Percentiles rank a stretch among this genome's conserved stretches.
These are phyloP conservation scores for Lepidocyrtinus sp. DNA, from an alignment of 2,888 invertebrate species.

Conservation along the genomic window DNA sequence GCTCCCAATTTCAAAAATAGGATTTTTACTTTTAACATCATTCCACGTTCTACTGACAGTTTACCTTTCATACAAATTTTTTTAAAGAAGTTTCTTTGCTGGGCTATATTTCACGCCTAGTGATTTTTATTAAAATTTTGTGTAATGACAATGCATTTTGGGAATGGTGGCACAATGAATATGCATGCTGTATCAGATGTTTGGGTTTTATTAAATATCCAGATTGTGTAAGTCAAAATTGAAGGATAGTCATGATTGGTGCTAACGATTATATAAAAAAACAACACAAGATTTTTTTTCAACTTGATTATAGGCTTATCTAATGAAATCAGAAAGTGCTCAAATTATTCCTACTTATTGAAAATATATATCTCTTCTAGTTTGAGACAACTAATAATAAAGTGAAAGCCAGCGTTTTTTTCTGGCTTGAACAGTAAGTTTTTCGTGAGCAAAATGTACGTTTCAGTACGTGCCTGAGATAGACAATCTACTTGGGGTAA, in stretches of 20 bases:
- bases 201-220: slow-evolving; percentile 51
- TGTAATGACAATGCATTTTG: slow-evolving; percentile 50
- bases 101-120: slow-evolving; percentile 45
- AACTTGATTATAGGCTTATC: too few species aligned
- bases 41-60: neutral
- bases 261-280: neutral
- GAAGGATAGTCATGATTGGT: slow-evolving; percentile 23
- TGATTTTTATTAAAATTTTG: slow-evolving; percentile 61
- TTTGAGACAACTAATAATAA: too few species aligned
- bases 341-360: too few species aligned
- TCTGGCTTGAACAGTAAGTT: too few species aligned
- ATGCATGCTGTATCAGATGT: slow-evolving; percentile 56
- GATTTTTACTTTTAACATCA: slow-evolving; percentile 25
- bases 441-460: too few species aligned
- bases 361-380: too few species aligned
- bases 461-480: too few species aligned
- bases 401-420: too few species aligned
- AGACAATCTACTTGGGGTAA: slow-evolving; percentile 51
- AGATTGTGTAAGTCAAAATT: slow-evolving; percentile 32
- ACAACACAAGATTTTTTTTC: too few species aligned
- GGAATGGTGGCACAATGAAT: slow-evolving; percentile 21
- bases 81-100: slow-evolving; percentile 17
- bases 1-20: slow-evolving; percentile 25
- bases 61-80: slow-evolving; percentile 42
- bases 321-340: too few species aligned